Conservation (phyloP, 2,888 invertebrate genomes). For the Volucella bombylans region DNA sequence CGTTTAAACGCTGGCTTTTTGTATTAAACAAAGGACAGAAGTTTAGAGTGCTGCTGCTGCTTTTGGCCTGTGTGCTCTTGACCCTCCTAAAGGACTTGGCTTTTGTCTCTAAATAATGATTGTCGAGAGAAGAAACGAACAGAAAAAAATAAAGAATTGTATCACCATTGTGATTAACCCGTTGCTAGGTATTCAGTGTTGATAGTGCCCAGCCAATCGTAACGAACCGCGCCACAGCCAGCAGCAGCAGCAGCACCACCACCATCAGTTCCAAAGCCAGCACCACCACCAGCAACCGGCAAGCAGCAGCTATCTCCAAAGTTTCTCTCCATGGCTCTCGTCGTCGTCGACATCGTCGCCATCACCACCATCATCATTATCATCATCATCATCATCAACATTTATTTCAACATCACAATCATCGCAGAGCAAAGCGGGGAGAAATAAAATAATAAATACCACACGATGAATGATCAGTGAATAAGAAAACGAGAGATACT, state of each 20-base stretch:
- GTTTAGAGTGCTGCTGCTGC: conserved; percentile 1
- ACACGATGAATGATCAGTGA: conserved; percentile 71
- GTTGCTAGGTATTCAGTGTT: conserved; percentile 61
- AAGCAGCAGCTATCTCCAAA: conserved; percentile 46
- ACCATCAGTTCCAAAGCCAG: conserved; percentile 32
- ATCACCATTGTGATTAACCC: conserved; percentile 70
- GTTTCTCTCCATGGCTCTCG: conserved; percentile 25
- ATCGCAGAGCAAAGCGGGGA: conserved; percentile 2
- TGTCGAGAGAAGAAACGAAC: conserved; percentile 2
- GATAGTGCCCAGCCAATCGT: conserved; percentile 71
- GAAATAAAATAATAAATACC: conserved; percentile 29
- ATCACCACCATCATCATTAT: conserved; percentile 37
- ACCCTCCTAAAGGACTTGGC: conserved; percentile 64
- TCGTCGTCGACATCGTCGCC: conserved; percentile 30
- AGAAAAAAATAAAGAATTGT: conserved; percentile 33
- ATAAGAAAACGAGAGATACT: conserved; percentile 73
- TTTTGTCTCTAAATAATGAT: conserved; percentile 18
- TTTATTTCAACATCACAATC: conserved; percentile 23
- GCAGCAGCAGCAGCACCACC: conserved; percentile 53
- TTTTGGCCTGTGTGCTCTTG: conserved; percentile 39
- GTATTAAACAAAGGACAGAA: conserved; percentile 22
- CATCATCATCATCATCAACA: conserved; percentile 29
- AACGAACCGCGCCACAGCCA: conserved; percentile 66
- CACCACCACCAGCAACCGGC: conserved; percentile 9
- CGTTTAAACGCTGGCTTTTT: neutral